Evolutionary conservation across 2,797 vertebrate genomes (phyloP).

Genomic region (Tarsius wallacei): DNA sequence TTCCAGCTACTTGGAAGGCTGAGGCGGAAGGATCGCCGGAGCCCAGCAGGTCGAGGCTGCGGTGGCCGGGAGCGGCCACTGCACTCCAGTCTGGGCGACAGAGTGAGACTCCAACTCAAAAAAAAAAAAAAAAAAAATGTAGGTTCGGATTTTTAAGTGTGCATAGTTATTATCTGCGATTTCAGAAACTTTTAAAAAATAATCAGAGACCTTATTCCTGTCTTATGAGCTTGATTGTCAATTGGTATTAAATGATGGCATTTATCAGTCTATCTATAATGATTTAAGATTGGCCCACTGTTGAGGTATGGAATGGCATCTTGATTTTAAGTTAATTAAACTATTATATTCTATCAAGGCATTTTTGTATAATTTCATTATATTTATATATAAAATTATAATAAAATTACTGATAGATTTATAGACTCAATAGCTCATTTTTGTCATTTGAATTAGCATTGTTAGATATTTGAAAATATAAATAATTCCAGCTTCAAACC

Average conservation of each 20-base stretch:
- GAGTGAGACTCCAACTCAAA: no score
- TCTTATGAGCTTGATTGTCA: not conserved
- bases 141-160: not conserved
- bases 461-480: conserved; percentile 48
- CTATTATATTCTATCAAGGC: not conserved
- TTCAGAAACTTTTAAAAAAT: not conserved
- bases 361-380: conserved; percentile 26
- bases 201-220: not conserved
- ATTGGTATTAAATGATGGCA: conserved; percentile 13
- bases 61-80: no score
- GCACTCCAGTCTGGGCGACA: no score
- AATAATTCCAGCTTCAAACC: not conserved
- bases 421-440: conserved; percentile 30
- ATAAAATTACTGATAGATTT: conserved; percentile 11
- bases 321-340: conserved; percentile 42
- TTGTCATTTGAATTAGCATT: conserved; percentile 19
- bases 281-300: conserved; percentile 7
- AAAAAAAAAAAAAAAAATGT: no score
- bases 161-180: conserved; percentile 1
- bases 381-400: conserved; percentile 8
- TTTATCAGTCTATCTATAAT: not conserved
- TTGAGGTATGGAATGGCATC: not conserved
- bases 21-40: no score
- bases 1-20: no score
- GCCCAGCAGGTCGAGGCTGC: no score